Evolutionary conservation across 2,113 vertebrate species (phyloP).

Genomic region (Embiotoca jacksoni): DNA sequence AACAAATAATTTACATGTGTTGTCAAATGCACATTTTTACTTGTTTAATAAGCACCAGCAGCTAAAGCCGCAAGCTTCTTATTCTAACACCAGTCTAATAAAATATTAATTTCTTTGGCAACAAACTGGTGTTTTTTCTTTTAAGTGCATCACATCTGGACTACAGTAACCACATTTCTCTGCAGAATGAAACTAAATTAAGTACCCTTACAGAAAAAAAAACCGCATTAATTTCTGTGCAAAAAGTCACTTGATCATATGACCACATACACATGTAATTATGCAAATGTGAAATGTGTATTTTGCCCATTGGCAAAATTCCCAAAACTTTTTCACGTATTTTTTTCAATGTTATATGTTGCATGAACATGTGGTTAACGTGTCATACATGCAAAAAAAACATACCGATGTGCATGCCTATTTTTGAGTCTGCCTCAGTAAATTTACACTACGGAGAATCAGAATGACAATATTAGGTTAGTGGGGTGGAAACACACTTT

Average conservation of each 20-base stretch:
- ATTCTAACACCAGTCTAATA: too few relatives aligned
- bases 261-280: too few relatives aligned
- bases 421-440: not conserved
- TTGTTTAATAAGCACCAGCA: too few relatives aligned
- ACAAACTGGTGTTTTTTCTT: not conserved
- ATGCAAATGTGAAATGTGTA: too few relatives aligned
- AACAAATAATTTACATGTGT: not conserved
- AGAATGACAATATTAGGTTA: not conserved
- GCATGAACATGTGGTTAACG: too few relatives aligned
- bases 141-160: not conserved
- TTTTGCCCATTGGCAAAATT: too few relatives aligned
- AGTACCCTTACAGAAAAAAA: too few relatives aligned
- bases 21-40: not conserved
- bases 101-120: not conserved
- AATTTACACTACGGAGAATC: not conserved
- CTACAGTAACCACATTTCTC: not conserved
- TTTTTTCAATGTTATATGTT: too few relatives aligned
- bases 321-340: too few relatives aligned
- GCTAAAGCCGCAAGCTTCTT: too few relatives aligned
- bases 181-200: not conserved
- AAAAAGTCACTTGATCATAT: too few relatives aligned
- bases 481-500: not conserved
- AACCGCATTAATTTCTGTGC: too few relatives aligned
- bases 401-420: not conserved
- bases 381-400: not conserved